These are phyloP conservation scores for Bagarius yarrelli DNA, from an alignment of 2,113 vertebrate genomes.

Conservation along the genomic window DNA sequence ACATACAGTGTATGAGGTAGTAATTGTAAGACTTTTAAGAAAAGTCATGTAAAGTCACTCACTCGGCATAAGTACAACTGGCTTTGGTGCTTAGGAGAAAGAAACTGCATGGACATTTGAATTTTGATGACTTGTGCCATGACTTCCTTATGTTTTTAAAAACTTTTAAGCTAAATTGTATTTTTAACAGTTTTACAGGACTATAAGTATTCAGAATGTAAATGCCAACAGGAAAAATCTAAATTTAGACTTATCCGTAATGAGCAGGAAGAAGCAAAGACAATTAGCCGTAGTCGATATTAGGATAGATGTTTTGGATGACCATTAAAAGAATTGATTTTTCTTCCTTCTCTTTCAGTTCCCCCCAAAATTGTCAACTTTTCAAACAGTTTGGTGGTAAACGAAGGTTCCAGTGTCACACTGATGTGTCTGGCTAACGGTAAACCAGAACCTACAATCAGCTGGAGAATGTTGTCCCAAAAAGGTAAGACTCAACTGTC, in stretches of 20 bases:
- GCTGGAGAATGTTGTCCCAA: slow-evolving; percentile 71
- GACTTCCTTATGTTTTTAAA: too few species aligned
- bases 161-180: too few species aligned
- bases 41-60: background rate
- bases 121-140: too few species aligned
- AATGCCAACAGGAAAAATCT: too few species aligned
- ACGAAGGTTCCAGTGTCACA: slow-evolving; percentile 76
- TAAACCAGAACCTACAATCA: slow-evolving; percentile 74
- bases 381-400: slow-evolving; percentile 70
- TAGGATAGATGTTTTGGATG: too few species aligned
- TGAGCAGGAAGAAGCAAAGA: too few species aligned
- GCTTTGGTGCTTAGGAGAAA: background rate
- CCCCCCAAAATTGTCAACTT: slow-evolving; percentile 76
- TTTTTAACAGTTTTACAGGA: too few species aligned
- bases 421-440: slow-evolving; percentile 75
- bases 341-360: slow-evolving; percentile 60
- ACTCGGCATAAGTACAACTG: background rate
- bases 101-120: background rate
- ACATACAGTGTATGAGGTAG: background rate
- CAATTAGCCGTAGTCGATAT: too few species aligned
- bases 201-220: too few species aligned
- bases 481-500: slow-evolving; percentile 60
- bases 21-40: background rate
- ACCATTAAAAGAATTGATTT: background rate
- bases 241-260: too few species aligned